phyloP scores from a whole-genome alignment of 2,113 vertebrate species.

The Dascyllus trimaculatus region DNA sequence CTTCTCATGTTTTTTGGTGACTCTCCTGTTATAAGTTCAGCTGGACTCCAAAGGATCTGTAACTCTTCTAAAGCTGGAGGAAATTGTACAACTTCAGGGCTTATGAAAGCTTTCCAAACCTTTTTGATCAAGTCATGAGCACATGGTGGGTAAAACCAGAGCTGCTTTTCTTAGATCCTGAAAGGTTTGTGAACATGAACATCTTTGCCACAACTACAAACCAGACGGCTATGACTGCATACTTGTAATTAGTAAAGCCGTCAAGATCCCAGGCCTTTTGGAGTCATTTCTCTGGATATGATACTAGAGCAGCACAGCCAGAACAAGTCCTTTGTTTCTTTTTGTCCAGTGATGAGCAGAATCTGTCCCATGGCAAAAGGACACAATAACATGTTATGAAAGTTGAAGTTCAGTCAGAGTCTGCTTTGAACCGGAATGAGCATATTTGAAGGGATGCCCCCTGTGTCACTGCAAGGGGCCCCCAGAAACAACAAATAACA shows the following conservation, averaged over 20 bases:
- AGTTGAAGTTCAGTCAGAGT: conserved; percentile 38
- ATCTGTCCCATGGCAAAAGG: neutral
- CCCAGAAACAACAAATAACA: conserved; percentile 71
- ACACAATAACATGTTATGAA: conserved; percentile 44
- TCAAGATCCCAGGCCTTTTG: neutral
- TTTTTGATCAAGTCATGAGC: conserved; percentile 33
- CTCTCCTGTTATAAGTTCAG: conserved; percentile 8
- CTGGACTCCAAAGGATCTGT: neutral
- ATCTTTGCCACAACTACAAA: conserved; percentile 32
- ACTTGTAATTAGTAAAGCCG: conserved; percentile 34
- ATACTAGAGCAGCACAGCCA: neutral
- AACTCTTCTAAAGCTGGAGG: conserved; percentile 15
- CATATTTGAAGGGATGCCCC: conserved; percentile 42
- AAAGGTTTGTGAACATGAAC: conserved; percentile 24
- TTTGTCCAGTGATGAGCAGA: neutral
- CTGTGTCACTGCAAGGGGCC: conserved; percentile 52
- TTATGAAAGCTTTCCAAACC: conserved; percentile 13
- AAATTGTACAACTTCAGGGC: conserved; percentile 19
- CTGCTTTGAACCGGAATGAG: conserved; percentile 47
- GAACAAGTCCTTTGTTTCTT: neutral
- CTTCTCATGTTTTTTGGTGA: neutral
- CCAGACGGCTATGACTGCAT: conserved; percentile 12
- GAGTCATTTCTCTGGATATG: neutral
- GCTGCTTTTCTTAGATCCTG: conserved; percentile 55
- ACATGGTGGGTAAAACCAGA: conserved; percentile 32